Evolutionary conservation across 2,113 vertebrate genomes (phyloP), one percentile per base, ranked within the genome.

Genomic region (Centropristis striata): DNA sequence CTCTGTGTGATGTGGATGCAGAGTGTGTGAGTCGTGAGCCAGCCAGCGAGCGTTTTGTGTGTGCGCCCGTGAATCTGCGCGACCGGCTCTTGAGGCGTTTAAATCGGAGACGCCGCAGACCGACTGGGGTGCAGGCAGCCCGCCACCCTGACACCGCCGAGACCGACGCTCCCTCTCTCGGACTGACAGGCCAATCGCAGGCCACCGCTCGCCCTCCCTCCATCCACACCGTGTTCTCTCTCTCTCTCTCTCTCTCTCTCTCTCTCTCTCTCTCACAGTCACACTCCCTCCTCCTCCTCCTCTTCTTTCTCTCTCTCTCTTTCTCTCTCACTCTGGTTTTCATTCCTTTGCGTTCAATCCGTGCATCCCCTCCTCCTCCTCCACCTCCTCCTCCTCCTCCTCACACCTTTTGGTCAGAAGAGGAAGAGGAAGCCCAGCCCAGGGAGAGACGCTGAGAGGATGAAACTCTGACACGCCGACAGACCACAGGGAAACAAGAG

Each of bases 401-500:
- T 88, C 80, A 86, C 90, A 89, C 91, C 84, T 92, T 88, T 83
- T 76, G 88, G 87, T 90, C 89, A 86, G 83, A 87, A 87, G 82
- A 87, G 89, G 87, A 87, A 90, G 86, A 87, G 86, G 82, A 88
- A 87, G 85, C 85, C 81, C 85, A 86, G 87, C 91, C 90, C 90
- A 85, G 86, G 88, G 89, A 93, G 90, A 92, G 81, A 88, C 75
- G 86, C 90, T 88, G 85, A 90, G 87, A 93, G 92, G 90, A 93
- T 93, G 91, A 92, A 91, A 93, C 90, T 93, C 86, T 93, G 92
- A 93, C 91, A 91, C 87, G 73, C 84, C 88, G 83, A 80, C 88
- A 89, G 90, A 92, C 89, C 86, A 78, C 83, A 90, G 89, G 90
- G 81, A 90, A 86, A 87, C 85, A 75, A 85, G 84, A 91, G 84